Evolutionary conservation across 2,888 invertebrate species (phyloP), one percentile per base, ranked within the genome.

Genomic region (Orthonychiurus folsomi): DNA sequence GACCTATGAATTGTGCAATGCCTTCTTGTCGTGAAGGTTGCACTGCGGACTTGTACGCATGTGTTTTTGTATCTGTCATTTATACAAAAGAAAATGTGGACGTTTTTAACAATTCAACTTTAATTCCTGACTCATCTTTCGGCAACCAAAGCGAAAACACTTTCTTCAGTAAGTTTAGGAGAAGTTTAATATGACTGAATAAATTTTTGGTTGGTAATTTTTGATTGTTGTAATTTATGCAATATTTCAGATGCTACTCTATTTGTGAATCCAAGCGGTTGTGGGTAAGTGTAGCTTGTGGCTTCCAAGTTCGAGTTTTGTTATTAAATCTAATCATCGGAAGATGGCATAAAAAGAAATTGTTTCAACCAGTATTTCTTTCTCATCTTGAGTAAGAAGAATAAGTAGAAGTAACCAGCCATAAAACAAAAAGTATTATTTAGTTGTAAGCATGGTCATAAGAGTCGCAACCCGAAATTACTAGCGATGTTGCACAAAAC

Each of bases 221-320:
- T 52, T n/a, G 5, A 12, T 21, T 52, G 18, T 25, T 9, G 5
- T 25, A 54, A 57, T 26, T 58, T 1, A 0, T 48, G 3, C 18
- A 1, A 47, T 21, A 21, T 60, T 64, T 47, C 62, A 63, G 79
- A 77, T 61, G 79, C 81, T 67, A 80, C 81, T 78, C 79, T 89
- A 56, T 82, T 86, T 75, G 87, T 88, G 60, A 89, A 89, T 78
- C 87, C 88, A 75, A 89, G 88, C 76, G 89, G 89, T 62, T 89
- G 89, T 77, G 89, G 89, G 37, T 37, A 37, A 37, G 37, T 37
- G 9, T 5, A 37, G 5, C 37, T 37, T 37, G 9, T 37, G 37
- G 5, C 15, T 37, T 15, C 15, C 37, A 37, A 37, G 9, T n/a
- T n/a, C n/a, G n/a, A n/a, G n/a, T n/a, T n/a, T n/a, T n/a, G n/a